These are phyloP conservation scores for Metacarcinus magister DNA, from an alignment of 2,888 invertebrate genomes.

Conservation along the genomic window DNA sequence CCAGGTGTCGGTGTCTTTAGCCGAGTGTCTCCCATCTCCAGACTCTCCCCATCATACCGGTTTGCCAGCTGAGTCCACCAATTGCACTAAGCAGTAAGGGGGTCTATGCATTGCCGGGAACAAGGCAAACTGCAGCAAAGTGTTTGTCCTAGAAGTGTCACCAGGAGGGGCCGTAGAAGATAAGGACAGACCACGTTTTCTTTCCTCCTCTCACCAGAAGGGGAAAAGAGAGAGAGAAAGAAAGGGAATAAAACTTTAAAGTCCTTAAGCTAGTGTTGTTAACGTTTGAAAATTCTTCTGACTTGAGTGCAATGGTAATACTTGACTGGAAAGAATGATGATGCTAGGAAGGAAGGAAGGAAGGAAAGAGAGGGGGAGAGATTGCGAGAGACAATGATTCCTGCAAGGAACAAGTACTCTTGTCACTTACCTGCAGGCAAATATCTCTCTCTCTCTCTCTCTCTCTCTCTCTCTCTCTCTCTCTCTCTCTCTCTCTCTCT, in stretches of 20 bases:
- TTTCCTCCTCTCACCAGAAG: background rate
- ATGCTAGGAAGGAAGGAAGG: background rate
- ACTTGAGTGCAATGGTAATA: background rate
- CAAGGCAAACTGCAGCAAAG: background rate
- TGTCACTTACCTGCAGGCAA: background rate
- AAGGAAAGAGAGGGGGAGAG: background rate
- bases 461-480: background rate
- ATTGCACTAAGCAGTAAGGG: background rate
- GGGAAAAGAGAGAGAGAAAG: background rate
- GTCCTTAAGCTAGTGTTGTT: background rate
- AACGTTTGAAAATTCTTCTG: background rate
- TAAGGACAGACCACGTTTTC: background rate
- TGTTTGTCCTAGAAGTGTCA: background rate
- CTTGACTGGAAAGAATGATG: background rate
- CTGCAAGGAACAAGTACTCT: background rate
- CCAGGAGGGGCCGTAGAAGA: background rate
- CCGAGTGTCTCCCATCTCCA: background rate
- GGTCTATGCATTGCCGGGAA: background rate
- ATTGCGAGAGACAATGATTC: background rate
- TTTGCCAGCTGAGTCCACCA: constrained; percentile 33
- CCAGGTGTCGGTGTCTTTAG: background rate
- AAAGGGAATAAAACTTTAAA: background rate
- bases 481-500: background rate
- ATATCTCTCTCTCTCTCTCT: too few relatives aligned
- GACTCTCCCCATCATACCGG: background rate